phyloP scores from a whole-genome alignment of 2,113 vertebrate genomes.

The Myrmophylax atrothorax region DNA sequence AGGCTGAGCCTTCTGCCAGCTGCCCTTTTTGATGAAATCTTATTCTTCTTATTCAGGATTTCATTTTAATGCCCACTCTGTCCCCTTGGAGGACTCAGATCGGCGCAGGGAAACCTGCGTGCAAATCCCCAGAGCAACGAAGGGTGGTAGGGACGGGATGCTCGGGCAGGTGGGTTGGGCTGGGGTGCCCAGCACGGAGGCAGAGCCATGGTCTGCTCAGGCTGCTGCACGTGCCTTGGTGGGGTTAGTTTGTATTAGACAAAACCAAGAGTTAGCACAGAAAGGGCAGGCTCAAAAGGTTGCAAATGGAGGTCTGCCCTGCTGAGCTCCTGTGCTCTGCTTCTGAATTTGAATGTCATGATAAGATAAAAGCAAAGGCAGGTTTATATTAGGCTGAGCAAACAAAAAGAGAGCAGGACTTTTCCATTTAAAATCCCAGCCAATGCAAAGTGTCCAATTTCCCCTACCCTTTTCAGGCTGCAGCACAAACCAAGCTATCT shows the following conservation, averaged over 20 bases:
- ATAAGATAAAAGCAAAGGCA: slow-evolving; percentile 44
- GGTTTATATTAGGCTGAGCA: slow-evolving; percentile 34
- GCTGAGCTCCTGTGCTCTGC: not conserved
- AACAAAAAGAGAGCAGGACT: slow-evolving; percentile 36
- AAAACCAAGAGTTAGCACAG: not conserved
- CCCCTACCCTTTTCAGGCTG: not conserved
- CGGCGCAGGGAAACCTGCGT: rapidly evolving
- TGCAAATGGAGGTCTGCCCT: not conserved
- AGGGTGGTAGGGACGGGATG: not conserved
- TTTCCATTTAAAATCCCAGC: slow-evolving; percentile 36
- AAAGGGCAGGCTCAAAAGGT: not conserved
- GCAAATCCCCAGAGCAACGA: rapidly evolving
- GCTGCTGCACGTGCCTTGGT: not conserved
- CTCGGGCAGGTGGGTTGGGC: rapidly evolving
- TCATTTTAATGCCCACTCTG: not conserved
- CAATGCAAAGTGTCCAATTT: slow-evolving; percentile 34
- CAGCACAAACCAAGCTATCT: slow-evolving; percentile 23
- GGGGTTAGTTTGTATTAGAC: not conserved
- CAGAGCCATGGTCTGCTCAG: not conserved
- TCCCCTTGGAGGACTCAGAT: not conserved
- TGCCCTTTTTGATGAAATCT: not conserved
- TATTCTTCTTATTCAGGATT: not conserved
- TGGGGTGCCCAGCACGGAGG: rapidly evolving
- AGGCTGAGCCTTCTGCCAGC: not conserved
- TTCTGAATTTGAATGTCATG: slow-evolving; percentile 30